Evolutionary conservation across 2,113 vertebrate genomes (phyloP).

Genomic region (Pseudolaguvia tuberculata): DNA sequence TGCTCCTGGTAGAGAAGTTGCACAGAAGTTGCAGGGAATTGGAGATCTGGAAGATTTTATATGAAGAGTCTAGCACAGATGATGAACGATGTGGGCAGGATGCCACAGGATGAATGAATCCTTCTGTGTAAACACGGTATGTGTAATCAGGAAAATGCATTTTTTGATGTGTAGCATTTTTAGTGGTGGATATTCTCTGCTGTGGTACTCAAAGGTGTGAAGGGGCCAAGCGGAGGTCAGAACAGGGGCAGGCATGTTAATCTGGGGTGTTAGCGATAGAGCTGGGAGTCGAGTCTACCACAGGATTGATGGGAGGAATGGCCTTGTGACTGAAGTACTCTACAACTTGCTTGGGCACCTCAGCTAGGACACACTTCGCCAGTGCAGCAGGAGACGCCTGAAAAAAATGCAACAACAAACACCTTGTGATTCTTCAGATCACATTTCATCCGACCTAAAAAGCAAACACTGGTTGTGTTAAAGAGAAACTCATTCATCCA

Average conservation of each 20-base stretch:
- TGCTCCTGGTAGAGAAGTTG: conserved; percentile 31
- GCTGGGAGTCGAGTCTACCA: conserved; percentile 62
- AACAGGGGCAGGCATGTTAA: conserved; percentile 53
- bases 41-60: conserved; percentile 29
- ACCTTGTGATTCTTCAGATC: neutral
- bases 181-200: conserved; percentile 5
- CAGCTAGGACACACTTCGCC: conserved; percentile 88
- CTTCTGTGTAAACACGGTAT: conserved; percentile 57
- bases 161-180: conserved; percentile 42
- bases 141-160: conserved; percentile 47
- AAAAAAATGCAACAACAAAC: conserved; percentile 41
- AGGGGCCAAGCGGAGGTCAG: conserved; percentile 31
- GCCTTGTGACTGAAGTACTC: conserved; percentile 90
- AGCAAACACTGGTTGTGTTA: neutral
- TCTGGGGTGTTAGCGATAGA: conserved; percentile 68
- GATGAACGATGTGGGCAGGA: conserved; percentile 29
- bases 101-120: conserved; percentile 37
- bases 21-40: conserved; percentile 28
- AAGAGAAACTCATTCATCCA: no score
- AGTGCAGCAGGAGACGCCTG: conserved; percentile 86
- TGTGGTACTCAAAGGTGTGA: conserved; percentile 39
- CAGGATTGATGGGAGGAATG: conserved; percentile 74
- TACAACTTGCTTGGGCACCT: conserved; percentile 92
- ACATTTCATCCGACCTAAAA: rapidly evolving
- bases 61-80: conserved; percentile 39